Conservation (phyloP, 2,797 vertebrate genomes). For the Muraenolepis orangiensis region DNA sequence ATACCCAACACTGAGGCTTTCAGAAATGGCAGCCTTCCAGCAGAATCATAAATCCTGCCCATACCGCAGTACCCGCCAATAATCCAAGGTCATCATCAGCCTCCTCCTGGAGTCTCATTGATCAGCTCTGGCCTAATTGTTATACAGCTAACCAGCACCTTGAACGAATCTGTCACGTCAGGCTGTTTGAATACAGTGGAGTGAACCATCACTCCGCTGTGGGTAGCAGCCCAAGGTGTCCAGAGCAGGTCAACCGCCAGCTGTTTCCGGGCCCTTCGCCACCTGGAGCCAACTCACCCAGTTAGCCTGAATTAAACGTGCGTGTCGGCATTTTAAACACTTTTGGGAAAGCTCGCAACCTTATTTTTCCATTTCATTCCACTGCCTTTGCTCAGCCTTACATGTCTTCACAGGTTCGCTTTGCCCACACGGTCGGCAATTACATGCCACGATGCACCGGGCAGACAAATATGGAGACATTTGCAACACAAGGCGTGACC, state of each 20-base stretch:
- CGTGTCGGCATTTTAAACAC: background rate
- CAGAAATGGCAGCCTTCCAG: conserved; percentile 27
- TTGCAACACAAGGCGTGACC: background rate
- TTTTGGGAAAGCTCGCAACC: background rate
- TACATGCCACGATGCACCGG: background rate
- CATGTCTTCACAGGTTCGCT: background rate
- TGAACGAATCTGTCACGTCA: background rate
- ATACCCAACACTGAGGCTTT: conserved; percentile 14
- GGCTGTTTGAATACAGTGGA: background rate
- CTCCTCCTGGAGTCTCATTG: conserved; percentile 1
- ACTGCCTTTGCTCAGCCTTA: background rate
- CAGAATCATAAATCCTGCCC: conserved; percentile 37
- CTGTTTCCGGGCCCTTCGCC: background rate
- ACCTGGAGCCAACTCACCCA: background rate
- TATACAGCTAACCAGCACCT: background rate
- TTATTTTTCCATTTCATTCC: background rate
- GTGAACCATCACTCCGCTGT: background rate
- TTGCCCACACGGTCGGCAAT: background rate
- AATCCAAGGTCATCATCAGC: conserved; percentile 20
- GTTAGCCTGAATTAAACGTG: background rate
- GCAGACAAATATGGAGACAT: background rate
- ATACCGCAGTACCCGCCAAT: background rate
- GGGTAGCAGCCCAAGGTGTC: background rate
- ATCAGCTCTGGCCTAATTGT: background rate
- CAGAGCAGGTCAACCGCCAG: background rate